Evolutionary conservation across 2,797 vertebrate species (phyloP), one percentile per base, ranked within the genome.

Genomic region (Pangasius larnaudii): DNA sequence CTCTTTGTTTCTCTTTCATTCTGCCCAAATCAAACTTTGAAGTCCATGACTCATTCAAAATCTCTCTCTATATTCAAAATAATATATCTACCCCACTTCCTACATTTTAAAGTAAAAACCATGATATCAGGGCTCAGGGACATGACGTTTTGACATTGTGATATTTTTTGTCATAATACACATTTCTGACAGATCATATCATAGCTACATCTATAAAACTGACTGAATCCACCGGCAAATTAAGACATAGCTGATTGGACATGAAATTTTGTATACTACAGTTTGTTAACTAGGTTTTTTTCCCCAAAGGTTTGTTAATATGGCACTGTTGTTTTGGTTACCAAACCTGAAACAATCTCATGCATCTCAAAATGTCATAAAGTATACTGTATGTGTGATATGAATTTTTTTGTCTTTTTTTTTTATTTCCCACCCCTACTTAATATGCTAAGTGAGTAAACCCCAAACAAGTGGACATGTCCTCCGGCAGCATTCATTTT

Each of bases 1-100:
- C 83, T 82, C 86, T 86, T 71, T 89, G 71, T 78, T 71, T 13
- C 69, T 87, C 83, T 88, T 82, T 24, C 81, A 85, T 81, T 83
- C 61, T 69, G 46, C 63, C 42, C 2, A 36, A 69, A 69, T 84
- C 46, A 69, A 84, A 53, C 82, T 84, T 84, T 84, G 82, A 84
- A 69, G 49, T 69, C 65, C 82, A 69, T 1, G 8, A 69, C 81
- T 63, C n/a, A 30, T 84, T 67, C 14, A 65, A 65, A 42, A 49
- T 5, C 36, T 33, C 24, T 69, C 42, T 3, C 27, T 84, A 51
- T 33, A 84, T 36, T 65, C 46, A 24, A 53, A 71, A 69, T 39
- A 69, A 67, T 42, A 63, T 18, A 82, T 51, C 36, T 46, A 14
- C 24, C 30, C 24, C 13, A 46, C 46, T 69, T 67, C 8, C 7